Base-by-base conservation (phyloP, 2,113 vertebrate species). In the Dicentrarchus labrax region DNA sequence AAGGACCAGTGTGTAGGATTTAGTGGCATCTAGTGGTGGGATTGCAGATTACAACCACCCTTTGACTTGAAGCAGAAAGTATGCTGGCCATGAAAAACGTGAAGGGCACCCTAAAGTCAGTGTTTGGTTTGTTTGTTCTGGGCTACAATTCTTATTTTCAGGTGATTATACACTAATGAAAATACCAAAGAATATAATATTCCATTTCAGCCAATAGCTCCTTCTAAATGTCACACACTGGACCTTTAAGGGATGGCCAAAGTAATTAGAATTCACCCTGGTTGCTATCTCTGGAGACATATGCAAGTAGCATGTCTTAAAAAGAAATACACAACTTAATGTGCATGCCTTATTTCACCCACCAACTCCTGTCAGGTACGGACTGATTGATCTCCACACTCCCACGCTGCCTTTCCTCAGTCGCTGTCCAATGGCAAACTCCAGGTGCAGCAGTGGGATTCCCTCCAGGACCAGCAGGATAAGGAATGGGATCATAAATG, bases 401-500 rank as follows among this genome's bases (percentile, higher is more conserved):
- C 97, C 98, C 36, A 98, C 80, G 0, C 96, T 97, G 83, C 98
- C 97, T 78, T 93, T 97, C 66, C 98, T 95, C 66, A 99, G 94
- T 45, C 98, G 95, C 90, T 99, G 98, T 1, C 98, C 98, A 0
- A 99, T 97, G 65, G 98, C 98, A 67, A 99, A 99, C 95, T 99
- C 98, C 86, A 99, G 95, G 80, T 97, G 86, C 72, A 99, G 96
- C 82, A 99, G 86, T 0, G 98, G 98, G 56, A 99, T 90, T 19
- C 98, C 98, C 92, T 99, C 98, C 90, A 99, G 84, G 2, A 99
- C 95, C 79, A 99, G 90, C 74, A 99, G 95, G 89, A 99, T 97
- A 65, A 99, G 96, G 89, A 99, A 99, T 0, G 98, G 98, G 71
- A 99, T 99, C 98, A 99, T 99, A 73, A 99, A 99, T 0, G 98